Conservation (phyloP, 1,140 invertebrate species). For the Leptoteleia sp. region DNA sequence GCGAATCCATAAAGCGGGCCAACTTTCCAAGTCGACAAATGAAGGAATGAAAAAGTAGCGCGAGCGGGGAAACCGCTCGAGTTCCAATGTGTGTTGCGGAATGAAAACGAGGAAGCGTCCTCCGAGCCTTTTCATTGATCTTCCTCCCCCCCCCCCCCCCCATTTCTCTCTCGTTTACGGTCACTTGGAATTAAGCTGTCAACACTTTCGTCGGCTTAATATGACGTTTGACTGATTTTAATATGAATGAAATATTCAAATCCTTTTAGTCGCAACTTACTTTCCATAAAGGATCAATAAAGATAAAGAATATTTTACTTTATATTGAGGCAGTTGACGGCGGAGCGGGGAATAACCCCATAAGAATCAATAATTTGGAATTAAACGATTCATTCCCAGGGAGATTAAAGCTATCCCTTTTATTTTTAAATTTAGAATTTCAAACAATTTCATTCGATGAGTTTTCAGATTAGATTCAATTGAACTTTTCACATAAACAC, state of each 20-base stretch:
- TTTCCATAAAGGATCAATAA: no score
- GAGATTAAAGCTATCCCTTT: no score
- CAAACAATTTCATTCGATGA: no score
- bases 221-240: constrained; percentile 5
- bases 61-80: constrained; percentile 20
- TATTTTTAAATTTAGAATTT: no score
- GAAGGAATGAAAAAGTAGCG: constrained; percentile 42
- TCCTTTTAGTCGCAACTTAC: background rate
- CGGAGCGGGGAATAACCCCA: no score
- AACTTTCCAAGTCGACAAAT: constrained; percentile 41
- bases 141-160: no score
- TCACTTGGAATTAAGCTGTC: constrained; percentile 26
- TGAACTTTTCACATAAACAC: no score
- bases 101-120: constrained; percentile 7
- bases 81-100: constrained; percentile 18
- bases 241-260: background rate
- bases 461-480: no score
- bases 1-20: constrained; percentile 33
- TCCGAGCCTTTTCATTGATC: constrained; percentile 29
- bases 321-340: no score
- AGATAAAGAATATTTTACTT: no score
- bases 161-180: constrained; percentile 20
- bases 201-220: constrained; percentile 13
- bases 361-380: no score
- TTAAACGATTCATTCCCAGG: no score